Conservation (phyloP, 92 coral and sea anemone genomes). For the Porites evermanni region DNA sequence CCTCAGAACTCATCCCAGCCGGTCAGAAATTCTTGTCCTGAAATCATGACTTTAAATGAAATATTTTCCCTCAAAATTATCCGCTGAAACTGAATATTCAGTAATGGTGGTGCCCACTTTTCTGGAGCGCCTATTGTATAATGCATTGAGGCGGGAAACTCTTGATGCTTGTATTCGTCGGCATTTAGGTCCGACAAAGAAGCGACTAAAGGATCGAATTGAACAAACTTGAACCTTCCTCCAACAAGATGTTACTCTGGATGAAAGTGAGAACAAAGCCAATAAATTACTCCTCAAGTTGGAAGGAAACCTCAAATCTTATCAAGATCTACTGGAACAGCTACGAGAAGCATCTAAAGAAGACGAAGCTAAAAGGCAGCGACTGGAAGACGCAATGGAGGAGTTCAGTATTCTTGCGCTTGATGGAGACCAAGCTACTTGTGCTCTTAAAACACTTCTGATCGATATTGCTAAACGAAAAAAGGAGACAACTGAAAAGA, state of each 20-base stretch:
- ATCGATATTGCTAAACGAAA: neutral
- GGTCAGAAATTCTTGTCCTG: too few species aligned
- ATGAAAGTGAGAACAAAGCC: neutral
- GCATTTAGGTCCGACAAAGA: conserved; percentile 5
- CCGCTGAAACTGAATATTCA: too few species aligned
- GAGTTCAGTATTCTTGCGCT: conserved; percentile 3
- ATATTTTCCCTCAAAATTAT: too few species aligned
- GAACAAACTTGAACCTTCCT: too few species aligned
- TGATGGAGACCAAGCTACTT: neutral
- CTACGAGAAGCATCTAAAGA: conserved; percentile 27
- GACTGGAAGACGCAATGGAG: neutral
- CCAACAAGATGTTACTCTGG: too few species aligned
- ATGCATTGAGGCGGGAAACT: too few species aligned
- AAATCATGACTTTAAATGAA: too few species aligned
- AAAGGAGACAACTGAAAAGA: conserved; percentile 19
- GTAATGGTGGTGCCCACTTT: too few species aligned
- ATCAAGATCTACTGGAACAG: conserved; percentile 23
- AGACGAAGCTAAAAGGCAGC: conserved; percentile 22
- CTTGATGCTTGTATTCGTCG: conserved; percentile 6
- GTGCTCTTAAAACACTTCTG: conserved; percentile 20
- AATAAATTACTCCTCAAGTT: neutral
- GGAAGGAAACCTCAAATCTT: neutral
- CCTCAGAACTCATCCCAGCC: too few species aligned
- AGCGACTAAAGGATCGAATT: too few species aligned
- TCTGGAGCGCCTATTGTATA: too few species aligned